phyloP scores from a whole-genome alignment of 1,140 invertebrate genomes.

The Trichonephila clavata region DNA sequence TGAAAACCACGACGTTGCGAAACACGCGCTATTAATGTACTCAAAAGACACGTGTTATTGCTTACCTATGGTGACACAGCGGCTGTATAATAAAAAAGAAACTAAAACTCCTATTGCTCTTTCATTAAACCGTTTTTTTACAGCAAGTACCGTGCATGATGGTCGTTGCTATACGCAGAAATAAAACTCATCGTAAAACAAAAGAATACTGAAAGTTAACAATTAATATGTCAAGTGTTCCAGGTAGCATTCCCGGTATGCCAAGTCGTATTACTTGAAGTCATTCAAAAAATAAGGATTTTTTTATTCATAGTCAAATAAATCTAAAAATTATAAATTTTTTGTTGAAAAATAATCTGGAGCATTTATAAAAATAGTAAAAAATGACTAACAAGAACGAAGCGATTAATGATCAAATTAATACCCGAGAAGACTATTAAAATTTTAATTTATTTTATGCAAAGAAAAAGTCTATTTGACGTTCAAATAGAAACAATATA shows the following conservation, averaged over 20 bases:
- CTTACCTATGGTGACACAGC: constrained; percentile 48
- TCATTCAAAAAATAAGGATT: too few relatives aligned
- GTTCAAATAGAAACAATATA: too few relatives aligned
- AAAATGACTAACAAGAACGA: too few relatives aligned
- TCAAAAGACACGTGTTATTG: constrained; percentile 33
- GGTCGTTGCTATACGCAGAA: background rate
- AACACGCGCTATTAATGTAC: constrained; percentile 28
- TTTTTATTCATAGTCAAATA: too few relatives aligned
- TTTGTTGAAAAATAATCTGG: too few relatives aligned
- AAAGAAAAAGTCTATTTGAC: too few relatives aligned
- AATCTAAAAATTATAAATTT: too few relatives aligned
- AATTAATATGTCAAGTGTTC: background rate
- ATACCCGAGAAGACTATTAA: too few relatives aligned
- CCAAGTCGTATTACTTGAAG: too few relatives aligned
- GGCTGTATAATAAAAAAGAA: background rate
- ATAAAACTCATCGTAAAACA: constrained; percentile 8
- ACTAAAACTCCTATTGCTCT: background rate
- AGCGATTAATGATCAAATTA: too few relatives aligned
- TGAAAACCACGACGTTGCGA: constrained; percentile 31
- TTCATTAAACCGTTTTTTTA: background rate
- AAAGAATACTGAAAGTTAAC: background rate
- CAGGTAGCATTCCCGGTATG: background rate
- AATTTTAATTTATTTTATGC: too few relatives aligned
- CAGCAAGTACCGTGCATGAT: background rate
- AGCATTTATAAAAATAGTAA: too few relatives aligned